Conservation (phyloP, 2,113 vertebrate species). For the Gambusia holbrooki region DNA sequence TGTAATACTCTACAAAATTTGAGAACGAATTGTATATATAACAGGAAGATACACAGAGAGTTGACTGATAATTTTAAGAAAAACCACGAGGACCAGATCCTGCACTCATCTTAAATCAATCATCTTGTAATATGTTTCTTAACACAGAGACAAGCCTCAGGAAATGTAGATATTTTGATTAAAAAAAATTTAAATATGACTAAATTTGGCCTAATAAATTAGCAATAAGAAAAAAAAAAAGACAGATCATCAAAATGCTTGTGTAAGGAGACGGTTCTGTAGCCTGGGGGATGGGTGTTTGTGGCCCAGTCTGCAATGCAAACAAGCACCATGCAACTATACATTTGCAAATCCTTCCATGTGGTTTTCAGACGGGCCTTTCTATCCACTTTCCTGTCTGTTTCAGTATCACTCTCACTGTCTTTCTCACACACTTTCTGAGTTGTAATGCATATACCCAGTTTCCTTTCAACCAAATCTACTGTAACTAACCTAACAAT, state of each 20-base stretch:
- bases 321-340: constrained; percentile 43
- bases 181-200: background rate
- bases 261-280: background rate
- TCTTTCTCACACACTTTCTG: constrained; percentile 1
- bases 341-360: constrained; percentile 46
- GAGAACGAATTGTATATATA: background rate
- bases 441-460: background rate
- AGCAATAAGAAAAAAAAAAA: background rate
- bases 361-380: constrained; percentile 52
- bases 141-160: background rate
- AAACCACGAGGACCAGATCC: background rate
- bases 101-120: background rate
- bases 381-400: constrained; percentile 45
- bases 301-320: constrained; percentile 52
- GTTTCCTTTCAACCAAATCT: background rate
- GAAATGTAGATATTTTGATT: background rate
- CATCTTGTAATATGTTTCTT: background rate
- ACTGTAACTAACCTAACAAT: background rate
- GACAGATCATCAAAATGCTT: background rate
- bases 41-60: background rate
- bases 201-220: background rate
- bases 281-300: constrained; percentile 22
- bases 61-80: background rate
- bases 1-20: background rate
- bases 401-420: constrained; percentile 34